Evolutionary conservation across 2,888 invertebrate species (phyloP).

Genomic region (Coleophora deauratella): DNA sequence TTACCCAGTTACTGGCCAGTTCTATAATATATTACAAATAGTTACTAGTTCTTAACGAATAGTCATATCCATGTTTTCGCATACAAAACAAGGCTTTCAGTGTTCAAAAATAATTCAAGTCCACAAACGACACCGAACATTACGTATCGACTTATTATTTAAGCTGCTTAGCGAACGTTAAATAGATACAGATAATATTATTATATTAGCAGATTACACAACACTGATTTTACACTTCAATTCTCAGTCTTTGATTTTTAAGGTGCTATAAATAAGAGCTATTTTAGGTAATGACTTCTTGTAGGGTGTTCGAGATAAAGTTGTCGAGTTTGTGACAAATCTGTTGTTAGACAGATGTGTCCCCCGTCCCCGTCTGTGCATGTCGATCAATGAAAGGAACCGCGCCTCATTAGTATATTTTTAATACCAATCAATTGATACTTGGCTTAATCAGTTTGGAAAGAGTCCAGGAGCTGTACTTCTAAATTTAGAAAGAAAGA

Average conservation of each 20-base stretch:
- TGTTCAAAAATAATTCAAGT: no score
- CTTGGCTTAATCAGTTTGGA: constrained; percentile 5
- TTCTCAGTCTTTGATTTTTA: no score
- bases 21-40: no score
- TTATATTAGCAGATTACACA: constrained; percentile 54
- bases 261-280: no score
- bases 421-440: constrained; percentile 40
- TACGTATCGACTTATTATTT: not conserved
- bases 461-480: not conserved
- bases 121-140: no score
- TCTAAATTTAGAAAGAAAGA: no score
- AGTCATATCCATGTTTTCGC: no score
- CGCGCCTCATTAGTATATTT: constrained; percentile 42
- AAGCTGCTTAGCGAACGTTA: constrained; percentile 33
- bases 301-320: no score
- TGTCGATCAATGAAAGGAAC: constrained; percentile 31
- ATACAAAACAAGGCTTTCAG: no score
- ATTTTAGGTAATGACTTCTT: no score
- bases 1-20: no score
- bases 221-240: constrained; percentile 8
- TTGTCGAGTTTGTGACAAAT: constrained; percentile 18
- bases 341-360: constrained; percentile 36
- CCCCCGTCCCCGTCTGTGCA: constrained; percentile 1
- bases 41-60: no score
- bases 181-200: constrained; percentile 51